These are phyloP conservation scores for Phalacrocorax pelagicus DNA, from an alignment of 2,113 vertebrate species.

Conservation along the genomic window DNA sequence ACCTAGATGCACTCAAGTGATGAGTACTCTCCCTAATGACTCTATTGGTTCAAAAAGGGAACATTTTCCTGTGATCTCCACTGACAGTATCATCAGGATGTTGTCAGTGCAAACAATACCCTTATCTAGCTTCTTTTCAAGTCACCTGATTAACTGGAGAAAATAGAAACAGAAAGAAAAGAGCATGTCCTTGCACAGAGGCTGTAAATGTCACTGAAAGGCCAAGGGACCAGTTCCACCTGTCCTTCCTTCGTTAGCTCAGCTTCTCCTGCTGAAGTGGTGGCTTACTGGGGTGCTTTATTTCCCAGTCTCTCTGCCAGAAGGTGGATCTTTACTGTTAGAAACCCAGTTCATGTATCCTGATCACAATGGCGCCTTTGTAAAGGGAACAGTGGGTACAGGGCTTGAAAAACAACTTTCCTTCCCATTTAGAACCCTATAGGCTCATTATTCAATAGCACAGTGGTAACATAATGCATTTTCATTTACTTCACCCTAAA, in stretches of 20 bases:
- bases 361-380: constrained; percentile 33
- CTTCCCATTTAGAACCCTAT: constrained; percentile 67
- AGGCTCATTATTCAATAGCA: constrained; percentile 73
- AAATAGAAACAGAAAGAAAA: constrained; percentile 86
- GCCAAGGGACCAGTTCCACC: constrained; percentile 74
- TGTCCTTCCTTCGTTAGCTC: constrained; percentile 53
- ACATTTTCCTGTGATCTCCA: constrained; percentile 79
- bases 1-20: constrained; percentile 74
- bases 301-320: constrained; percentile 40
- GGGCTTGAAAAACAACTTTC: constrained; percentile 65
- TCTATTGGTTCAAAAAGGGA: constrained; percentile 73
- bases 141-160: constrained; percentile 88
- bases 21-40: constrained; percentile 78
- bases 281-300: constrained; percentile 31
- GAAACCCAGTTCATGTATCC: constrained; percentile 58
- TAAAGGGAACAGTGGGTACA: constrained; percentile 47
- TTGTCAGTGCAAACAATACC: constrained; percentile 88
- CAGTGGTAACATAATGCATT: constrained; percentile 75
- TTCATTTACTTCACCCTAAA: constrained; percentile 79
- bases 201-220: constrained; percentile 87
- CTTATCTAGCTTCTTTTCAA: constrained; percentile 90
- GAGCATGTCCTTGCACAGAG: constrained; percentile 83
- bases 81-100: constrained; percentile 84
- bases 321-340: constrained; percentile 50
- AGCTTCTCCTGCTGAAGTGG: constrained; percentile 17